These are phyloP conservation scores for Silurus meridionalis DNA, from an alignment of 2,113 vertebrate species.

Conservation along the genomic window DNA sequence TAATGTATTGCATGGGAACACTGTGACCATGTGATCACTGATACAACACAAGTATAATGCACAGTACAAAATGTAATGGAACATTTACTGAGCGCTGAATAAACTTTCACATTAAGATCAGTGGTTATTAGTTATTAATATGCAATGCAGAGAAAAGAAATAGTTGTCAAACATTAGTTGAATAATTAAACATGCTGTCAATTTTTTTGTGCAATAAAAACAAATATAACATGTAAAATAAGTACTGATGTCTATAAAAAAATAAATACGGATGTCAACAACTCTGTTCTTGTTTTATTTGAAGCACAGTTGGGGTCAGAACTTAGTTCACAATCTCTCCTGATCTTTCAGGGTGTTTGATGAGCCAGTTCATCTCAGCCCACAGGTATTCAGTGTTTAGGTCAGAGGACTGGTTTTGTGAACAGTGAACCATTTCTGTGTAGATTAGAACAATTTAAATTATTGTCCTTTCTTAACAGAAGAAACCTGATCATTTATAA, in stretches of 20 bases:
- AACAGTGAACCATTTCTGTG: not conserved
- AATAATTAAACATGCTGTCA: not conserved
- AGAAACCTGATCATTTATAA: not conserved
- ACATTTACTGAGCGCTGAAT: not conserved
- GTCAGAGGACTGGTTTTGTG: not conserved
- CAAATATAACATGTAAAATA: not conserved
- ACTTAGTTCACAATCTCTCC: not conserved
- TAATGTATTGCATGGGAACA: not conserved
- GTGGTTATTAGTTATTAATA: not conserved
- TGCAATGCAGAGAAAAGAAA: not conserved
- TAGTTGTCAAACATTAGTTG: not conserved
- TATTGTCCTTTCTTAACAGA: not conserved
- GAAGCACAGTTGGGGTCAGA: not conserved
- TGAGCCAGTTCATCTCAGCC: not conserved
- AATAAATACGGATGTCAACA: too few species aligned
- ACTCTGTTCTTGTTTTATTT: not conserved
- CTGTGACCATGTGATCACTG: not conserved
- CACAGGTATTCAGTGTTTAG: not conserved
- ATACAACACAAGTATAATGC: not conserved
- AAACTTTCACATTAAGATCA: not conserved
- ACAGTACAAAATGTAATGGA: not conserved
- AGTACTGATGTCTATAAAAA: too few species aligned
- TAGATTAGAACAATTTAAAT: not conserved
- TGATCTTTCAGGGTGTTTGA: not conserved
- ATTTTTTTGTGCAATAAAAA: not conserved